Evolutionary conservation across 2,797 vertebrate species (phyloP).

Genomic region (Acropternis orthonyx): DNA sequence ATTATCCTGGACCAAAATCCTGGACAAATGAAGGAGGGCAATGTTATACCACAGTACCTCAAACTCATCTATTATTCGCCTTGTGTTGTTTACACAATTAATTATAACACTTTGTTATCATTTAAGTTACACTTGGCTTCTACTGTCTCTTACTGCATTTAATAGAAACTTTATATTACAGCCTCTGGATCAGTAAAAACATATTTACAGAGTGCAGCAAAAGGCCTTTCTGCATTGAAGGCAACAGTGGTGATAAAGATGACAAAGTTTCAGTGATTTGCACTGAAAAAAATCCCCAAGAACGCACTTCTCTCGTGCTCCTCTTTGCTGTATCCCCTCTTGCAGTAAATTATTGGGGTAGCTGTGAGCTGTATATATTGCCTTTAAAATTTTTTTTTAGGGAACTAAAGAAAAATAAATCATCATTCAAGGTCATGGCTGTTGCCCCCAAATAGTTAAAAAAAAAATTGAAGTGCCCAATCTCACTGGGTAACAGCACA

Average conservation of each 20-base stretch:
- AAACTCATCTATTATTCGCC: neutral
- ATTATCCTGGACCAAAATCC: neutral
- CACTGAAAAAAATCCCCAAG: neutral
- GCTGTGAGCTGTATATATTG: neutral
- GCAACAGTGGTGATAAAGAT: neutral
- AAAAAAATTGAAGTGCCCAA: neutral
- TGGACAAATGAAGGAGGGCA: neutral
- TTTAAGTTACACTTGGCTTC: neutral
- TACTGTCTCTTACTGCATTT: neutral
- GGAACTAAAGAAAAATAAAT: no score
- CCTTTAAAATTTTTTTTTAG: neutral
- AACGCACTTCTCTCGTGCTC: neutral
- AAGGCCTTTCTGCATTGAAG: neutral
- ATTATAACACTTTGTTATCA: neutral
- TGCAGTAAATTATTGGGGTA: neutral
- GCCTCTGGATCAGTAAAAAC: neutral
- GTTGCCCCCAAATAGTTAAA: fast-evolving
- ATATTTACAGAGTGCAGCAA: neutral
- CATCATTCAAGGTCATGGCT: neutral
- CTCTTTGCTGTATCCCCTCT: neutral
- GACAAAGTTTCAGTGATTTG: neutral
- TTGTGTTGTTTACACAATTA: neutral
- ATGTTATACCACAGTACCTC: neutral
- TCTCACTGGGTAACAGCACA: neutral
- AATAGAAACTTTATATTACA: neutral